These are phyloP conservation scores for Magallana gigas DNA, from an alignment of 1,140 invertebrate species.

Conservation along the genomic window DNA sequence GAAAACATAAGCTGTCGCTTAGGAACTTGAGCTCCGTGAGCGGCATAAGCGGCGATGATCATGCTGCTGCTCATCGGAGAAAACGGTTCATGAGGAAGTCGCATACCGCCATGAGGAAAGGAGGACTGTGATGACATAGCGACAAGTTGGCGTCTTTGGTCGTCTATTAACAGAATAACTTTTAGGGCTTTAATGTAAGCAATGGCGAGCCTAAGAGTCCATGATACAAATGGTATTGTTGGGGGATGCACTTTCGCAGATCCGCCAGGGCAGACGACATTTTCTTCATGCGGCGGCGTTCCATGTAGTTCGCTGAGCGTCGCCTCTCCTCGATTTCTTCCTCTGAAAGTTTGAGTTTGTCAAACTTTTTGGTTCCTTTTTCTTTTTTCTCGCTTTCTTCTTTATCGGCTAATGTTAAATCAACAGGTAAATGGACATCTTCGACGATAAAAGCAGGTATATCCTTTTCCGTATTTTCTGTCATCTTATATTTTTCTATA, in stretches of 20 bases:
- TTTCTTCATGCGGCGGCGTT: constrained; percentile 96
- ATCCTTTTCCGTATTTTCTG: not conserved
- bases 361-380: constrained; percentile 38
- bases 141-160: not conserved
- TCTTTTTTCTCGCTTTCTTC: not conserved
- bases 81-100: constrained; percentile 8
- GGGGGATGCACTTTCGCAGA: constrained; percentile 85
- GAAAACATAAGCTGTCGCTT: constrained; percentile 27
- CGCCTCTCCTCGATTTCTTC: constrained; percentile 64
- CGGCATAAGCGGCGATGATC: constrained; percentile 28
- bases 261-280: constrained; percentile 96
- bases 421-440: not conserved
- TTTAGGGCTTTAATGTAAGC: constrained; percentile 98
- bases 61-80: not conserved
- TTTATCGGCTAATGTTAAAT: not conserved
- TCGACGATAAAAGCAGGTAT: not conserved
- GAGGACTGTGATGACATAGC: not conserved
- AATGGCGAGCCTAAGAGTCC: constrained; percentile 95
- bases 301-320: constrained; percentile 77
- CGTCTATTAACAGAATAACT: constrained; percentile 85
- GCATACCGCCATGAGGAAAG: not conserved
- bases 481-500: not conserved
- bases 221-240: constrained; percentile 96
- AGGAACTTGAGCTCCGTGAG: constrained; percentile 4
- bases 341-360: constrained; percentile 32